phyloP scores from a whole-genome alignment of 37 sponge, comb jelly and placozoan genomes.

The Bolinopsis microptera region DNA sequence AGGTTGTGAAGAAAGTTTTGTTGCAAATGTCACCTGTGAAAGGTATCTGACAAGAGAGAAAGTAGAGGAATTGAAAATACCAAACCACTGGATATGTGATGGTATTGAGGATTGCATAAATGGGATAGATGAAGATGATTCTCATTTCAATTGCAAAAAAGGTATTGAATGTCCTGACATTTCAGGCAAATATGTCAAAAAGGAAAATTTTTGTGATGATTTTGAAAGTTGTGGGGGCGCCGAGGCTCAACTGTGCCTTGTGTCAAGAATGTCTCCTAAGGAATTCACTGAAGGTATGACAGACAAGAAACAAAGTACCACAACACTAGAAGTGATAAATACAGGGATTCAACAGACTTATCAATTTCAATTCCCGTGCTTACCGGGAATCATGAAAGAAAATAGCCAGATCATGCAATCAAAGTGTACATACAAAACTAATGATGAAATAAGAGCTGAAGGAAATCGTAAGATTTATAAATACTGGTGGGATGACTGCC shows the following conservation, averaged over 20 bases:
- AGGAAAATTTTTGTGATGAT: background rate
- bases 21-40: background rate
- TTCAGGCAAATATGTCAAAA: background rate
- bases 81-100: background rate
- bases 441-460: background rate
- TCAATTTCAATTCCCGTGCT: background rate
- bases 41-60: background rate
- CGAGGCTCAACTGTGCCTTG: background rate
- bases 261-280: background rate
- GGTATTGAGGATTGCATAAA: background rate
- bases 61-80: background rate
- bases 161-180: slow-evolving; percentile 4
- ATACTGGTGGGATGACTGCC: background rate
- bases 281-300: background rate
- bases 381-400: background rate
- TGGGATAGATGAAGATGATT: slow-evolving; percentile 7
- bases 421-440: too few species aligned
- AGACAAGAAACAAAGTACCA: background rate
- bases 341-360: background rate
- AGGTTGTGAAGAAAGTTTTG: background rate
- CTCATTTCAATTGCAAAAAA: background rate
- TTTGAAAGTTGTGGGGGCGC: background rate
- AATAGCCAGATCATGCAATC: background rate
- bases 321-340: background rate
- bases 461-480: background rate